phyloP scores from a whole-genome alignment of 2,888 invertebrate genomes.

The Allolobophora icterica region DNA sequence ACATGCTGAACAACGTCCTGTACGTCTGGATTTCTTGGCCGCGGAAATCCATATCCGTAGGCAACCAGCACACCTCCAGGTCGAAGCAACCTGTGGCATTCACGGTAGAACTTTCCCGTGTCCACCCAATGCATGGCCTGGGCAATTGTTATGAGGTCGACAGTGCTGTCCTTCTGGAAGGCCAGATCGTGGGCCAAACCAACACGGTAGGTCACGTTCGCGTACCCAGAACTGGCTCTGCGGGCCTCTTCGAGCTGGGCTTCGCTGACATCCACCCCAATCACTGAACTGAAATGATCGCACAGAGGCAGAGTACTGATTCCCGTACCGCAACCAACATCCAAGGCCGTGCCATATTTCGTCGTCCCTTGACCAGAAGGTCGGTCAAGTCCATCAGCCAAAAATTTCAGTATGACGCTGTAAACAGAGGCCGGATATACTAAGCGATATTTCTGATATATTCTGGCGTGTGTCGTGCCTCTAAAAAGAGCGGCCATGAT shows the following conservation, averaged over 20 bases:
- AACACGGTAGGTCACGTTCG: conserved; percentile 20
- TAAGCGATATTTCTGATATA: conserved; percentile 38
- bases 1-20: conserved; percentile 20
- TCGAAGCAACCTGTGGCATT: conserved; percentile 64
- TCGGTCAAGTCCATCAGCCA: not conserved
- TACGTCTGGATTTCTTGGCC: conserved; percentile 43
- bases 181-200: not conserved
- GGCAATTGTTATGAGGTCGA: conserved; percentile 63
- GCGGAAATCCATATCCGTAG: conserved; percentile 53
- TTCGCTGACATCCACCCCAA: conserved; percentile 38
- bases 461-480: conserved; percentile 28
- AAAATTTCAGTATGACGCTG: conserved; percentile 26
- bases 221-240: not conserved
- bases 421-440: conserved; percentile 31
- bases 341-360: conserved; percentile 31
- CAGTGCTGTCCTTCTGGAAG: conserved; percentile 34
- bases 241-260: conserved; percentile 36
- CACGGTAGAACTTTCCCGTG: conserved; percentile 63
- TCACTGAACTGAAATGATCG: conserved; percentile 21
- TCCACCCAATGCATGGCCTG: conserved; percentile 68
- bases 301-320: conserved; percentile 34
- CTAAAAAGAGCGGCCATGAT: conserved; percentile 36
- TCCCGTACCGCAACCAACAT: conserved; percentile 39
- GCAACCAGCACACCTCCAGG: conserved; percentile 64
- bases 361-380: not conserved